phyloP scores from a whole-genome alignment of 2,113 vertebrate genomes.

The Oostethus manadensis region DNA sequence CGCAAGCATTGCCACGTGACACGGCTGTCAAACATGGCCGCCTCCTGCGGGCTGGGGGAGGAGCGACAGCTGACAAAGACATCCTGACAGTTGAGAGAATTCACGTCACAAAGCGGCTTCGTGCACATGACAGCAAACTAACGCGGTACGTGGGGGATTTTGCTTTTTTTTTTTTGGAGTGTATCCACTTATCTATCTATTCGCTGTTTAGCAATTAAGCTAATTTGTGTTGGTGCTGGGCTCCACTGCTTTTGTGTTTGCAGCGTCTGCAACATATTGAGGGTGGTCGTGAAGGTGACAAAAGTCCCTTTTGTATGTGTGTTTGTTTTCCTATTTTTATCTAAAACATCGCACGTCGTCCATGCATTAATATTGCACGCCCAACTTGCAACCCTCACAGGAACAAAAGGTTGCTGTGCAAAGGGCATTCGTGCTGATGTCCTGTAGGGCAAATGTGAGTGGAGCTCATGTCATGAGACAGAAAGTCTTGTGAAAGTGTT shows the following conservation, averaged over 20 bases:
- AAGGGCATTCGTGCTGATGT: conserved; percentile 4
- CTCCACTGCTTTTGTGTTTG: too few species aligned
- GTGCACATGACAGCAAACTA: not conserved
- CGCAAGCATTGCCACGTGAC: conserved; percentile 43
- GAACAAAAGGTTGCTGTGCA: conserved; percentile 37
- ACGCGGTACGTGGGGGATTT: conserved; percentile 43
- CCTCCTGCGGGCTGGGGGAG: conserved; percentile 51
- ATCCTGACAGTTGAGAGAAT: not conserved
- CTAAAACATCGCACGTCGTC: not conserved
- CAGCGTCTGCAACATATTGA: not conserved
- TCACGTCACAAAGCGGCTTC: not conserved
- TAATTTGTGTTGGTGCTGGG: not conserved
- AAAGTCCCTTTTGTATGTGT: not conserved
- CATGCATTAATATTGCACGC: not conserved
- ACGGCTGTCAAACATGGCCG: conserved; percentile 67
- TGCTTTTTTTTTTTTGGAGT: too few species aligned
- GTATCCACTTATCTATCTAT: not conserved
- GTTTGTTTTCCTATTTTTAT: not conserved
- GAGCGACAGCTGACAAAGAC: conserved; percentile 49
- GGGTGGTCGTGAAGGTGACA: not conserved
- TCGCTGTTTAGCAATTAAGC: not conserved
- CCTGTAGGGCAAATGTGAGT: not conserved
- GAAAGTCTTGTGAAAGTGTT: too few species aligned
- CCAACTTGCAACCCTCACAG: not conserved
- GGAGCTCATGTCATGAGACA: conserved; percentile 37